Evolutionary conservation across 2,888 invertebrate genomes (phyloP), one percentile per base, ranked within the genome.

Genomic region (Drymonia ruficornis): DNA sequence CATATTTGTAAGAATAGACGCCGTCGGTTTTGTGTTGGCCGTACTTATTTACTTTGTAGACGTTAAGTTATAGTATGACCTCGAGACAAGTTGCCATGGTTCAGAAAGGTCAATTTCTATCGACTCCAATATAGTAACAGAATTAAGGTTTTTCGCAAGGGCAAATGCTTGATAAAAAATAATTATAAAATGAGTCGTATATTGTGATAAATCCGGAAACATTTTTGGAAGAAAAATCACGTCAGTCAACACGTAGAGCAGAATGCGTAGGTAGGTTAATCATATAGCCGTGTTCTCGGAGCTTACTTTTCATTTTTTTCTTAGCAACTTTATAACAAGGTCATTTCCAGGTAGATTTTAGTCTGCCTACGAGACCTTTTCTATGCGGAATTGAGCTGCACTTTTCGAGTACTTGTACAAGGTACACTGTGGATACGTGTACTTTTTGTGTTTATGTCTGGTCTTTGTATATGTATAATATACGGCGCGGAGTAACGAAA

Each of bases 401-500:
- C 13, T 38, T 40, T 40, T 36, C 5, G 34, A 36, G n/a, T 36
- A 36, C n/a, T 4, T 36, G 13, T 36, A 31, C 9, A 31, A 11
- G 31, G 36, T 36, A 36, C 31, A 31, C 12, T 31, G 12, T 31
- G 11, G 11, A 9, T 31, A 31, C 31, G 12, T 31, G 2, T 31
- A 31, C 11, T 9, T 31, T 12, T 11, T 31, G n/a, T 12, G 13
- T n/a, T 2, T n/a, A 13, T 61, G 53, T 50, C 49, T 53, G 12
- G 15, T 29, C 13, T 15, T 45, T 28, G 29, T 46, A 29, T 12
- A 44, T 44, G n/a, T 36, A 36, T 36, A 5, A 36, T n/a, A n/a
- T 36, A 29, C 15, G 31, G 49, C 52, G 50, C 55, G 63, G 65
- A 62, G 65, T 57, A 61, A 76, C 71, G 70, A 77, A 78, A 72